Evolutionary conservation across 2,888 invertebrate species (phyloP), one percentile per base, ranked within the genome.

Genomic region (Lathronympha strigana): DNA sequence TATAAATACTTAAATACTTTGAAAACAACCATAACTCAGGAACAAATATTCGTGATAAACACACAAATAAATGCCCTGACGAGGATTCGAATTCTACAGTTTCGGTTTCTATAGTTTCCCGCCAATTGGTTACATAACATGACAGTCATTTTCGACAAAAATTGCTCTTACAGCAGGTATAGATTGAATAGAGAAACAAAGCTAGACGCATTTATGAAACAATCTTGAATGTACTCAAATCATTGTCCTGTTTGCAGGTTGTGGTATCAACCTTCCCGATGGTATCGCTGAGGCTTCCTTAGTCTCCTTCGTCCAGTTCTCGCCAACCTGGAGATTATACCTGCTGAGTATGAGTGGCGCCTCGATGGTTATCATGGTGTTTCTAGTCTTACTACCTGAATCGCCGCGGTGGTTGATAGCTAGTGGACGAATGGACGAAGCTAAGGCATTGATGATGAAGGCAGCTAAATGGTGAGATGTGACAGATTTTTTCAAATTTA

Each of bases 371-470:
- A 73, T 86, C 28, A 61, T 82, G 9, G 1, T 76, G 0, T 36
- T 76, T 9, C 54, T 80, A 36, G 66, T 81, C 0, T 76, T 78
- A 51, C 51, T 86, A 17, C 84, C 87, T 2, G 87, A 87, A 67
- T 80, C 86, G 36, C 87, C 87, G 0, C 78, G 86, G 66, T 88
- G 87, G 87, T 73, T 86, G 66, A 72, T 87, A 28, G 76, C 81
- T 0, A 79, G 76, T 28, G 78, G 82, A 0, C 78, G 75, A 66
- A 57, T 71, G 13, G 74, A 82, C 2, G 71, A 79, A 63, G 81
- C 81, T 8, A 62, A 82, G 17, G 67, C 69, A 2, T 49, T 83
- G 13, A 73, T 86, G 72, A 79, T 76, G 0, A 76, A 69, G 50
- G 83, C 82, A 50, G 86, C 86, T n/a, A 79, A 72, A 69, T 74